A percentile compares a stretch with the other conserved stretches of the same genome.
These are phyloP conservation scores for Megalurothrips usitatus DNA, from an alignment of 2,888 invertebrate species.

Conservation along the genomic window DNA sequence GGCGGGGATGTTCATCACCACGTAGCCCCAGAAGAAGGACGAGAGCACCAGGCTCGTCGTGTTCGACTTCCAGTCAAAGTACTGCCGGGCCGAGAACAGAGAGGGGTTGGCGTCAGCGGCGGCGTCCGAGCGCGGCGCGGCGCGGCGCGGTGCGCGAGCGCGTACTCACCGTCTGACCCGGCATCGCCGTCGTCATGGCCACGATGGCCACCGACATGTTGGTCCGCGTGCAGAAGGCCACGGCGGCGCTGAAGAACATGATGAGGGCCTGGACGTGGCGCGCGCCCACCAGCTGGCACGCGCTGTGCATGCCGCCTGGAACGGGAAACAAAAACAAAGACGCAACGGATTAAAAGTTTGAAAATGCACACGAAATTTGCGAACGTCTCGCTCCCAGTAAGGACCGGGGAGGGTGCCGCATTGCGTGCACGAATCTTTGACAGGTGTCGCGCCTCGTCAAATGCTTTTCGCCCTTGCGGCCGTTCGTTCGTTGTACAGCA, in stretches of 20 bases:
- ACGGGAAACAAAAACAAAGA: background rate
- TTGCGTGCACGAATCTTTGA: too few relatives aligned
- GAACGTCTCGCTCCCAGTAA: too few relatives aligned
- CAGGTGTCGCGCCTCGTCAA: too few relatives aligned
- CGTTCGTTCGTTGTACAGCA: too few relatives aligned
- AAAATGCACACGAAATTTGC: too few relatives aligned
- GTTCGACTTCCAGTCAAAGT: background rate
- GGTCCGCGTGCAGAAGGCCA: constrained; percentile 10
- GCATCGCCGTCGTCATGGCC: background rate
- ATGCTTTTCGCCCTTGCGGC: too few relatives aligned
- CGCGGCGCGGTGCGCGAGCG: background rate
- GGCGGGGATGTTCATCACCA: constrained; percentile 7
- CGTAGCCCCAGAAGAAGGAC: constrained; percentile 24
- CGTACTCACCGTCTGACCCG: background rate
- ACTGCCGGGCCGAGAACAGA: background rate
- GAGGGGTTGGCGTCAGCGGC: background rate
- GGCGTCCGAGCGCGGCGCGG: too few relatives aligned
- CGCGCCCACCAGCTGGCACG: constrained; percentile 1
- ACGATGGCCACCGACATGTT: constrained; percentile 19
- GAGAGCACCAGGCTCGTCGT: constrained; percentile 11
- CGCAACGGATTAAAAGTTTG: background rate
- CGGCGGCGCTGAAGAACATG: constrained; percentile 23
- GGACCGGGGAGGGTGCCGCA: too few relatives aligned
- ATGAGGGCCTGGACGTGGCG: constrained; percentile 16
- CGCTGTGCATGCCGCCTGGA: background rate